Base-by-base conservation (phyloP, 2,113 vertebrate species). In the Pelobates fuscus region DNA sequence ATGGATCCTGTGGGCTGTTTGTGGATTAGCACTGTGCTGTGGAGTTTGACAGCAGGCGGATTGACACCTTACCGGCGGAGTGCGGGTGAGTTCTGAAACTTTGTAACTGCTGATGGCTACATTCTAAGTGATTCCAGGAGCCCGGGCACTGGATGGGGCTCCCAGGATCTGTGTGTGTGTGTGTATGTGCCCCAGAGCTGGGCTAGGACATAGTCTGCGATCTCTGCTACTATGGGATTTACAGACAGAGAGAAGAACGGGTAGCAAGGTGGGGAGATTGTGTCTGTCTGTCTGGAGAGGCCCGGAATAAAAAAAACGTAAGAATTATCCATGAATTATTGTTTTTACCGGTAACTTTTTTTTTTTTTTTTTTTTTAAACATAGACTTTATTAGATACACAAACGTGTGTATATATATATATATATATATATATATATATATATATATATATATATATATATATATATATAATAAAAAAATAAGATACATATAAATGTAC, bases 21-120 rank as follows among this genome's bases (percentile, higher is more conserved):
- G 17, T 37, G 14, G 49, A 2, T 21, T 7, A 12, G 26, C 83
- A 21, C 77, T 62, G 66, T 86, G 68, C 63, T 75, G 11, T 75
- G 71, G 32, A 46, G 30, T 43, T 26, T 75, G 63, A 46, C 64
- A 59, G 63, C 63, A 60, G 29, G 27, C 46, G 21, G 20, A 11
- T 8, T 8, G 20, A 15, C 23, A 24, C 37, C 18, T 20, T 15
- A 18, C 29, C 18, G 7, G 11, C 10, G 43, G 7, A 18, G 15
- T 15, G 5, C 27, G 41, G 70, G 70, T 71, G 20, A 71, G 70
- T 71, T 20, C 2, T 20, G 58, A 3, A 5, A 18, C 15, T 52
- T n/a, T 52, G 46, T 55, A 49, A 49, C 58, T 60, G 57, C 14
- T 62, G 21, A 6, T 7, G 2, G 1, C 57, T 14, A 23, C 57